These are phyloP conservation scores for Barbus barbus DNA, from an alignment of 2,113 vertebrate genomes.

Conservation along the genomic window DNA sequence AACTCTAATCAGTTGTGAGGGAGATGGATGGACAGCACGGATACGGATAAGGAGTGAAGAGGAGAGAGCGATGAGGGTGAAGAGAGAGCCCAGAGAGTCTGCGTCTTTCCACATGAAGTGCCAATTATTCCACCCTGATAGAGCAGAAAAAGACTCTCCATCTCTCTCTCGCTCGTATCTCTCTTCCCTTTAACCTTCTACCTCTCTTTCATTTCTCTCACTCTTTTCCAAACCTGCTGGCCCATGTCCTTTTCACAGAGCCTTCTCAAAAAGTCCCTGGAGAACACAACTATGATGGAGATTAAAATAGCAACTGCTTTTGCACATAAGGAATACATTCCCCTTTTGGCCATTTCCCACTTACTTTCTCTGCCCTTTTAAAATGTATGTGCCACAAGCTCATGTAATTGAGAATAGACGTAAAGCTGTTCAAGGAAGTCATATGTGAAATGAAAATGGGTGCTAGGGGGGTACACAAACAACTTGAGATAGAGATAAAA, in stretches of 20 bases:
- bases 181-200: conserved; percentile 15
- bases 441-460: not conserved
- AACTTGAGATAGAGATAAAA: not conserved
- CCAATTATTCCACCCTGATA: conserved; percentile 62
- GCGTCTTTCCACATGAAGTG: conserved; percentile 50
- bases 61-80: conserved; percentile 27
- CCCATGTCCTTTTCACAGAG: conserved; percentile 13
- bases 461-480: not conserved
- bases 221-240: not conserved
- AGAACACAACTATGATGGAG: not conserved
- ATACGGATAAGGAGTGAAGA: not conserved
- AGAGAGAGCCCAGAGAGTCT: conserved; percentile 4
- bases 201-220: conserved; percentile 7
- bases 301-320: conserved; percentile 1
- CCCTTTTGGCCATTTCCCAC: not conserved
- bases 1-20: not conserved
- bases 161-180: conserved; percentile 15
- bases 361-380: no score
- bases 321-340: not conserved
- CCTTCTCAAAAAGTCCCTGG: not conserved
- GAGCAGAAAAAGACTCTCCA: conserved; percentile 49
- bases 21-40: not conserved
- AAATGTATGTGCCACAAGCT: no score
- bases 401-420: no score
- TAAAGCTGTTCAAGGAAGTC: no score